These are phyloP conservation scores for Himalopsyche japonica DNA, from an alignment of 2,888 invertebrate species.

Conservation along the genomic window DNA sequence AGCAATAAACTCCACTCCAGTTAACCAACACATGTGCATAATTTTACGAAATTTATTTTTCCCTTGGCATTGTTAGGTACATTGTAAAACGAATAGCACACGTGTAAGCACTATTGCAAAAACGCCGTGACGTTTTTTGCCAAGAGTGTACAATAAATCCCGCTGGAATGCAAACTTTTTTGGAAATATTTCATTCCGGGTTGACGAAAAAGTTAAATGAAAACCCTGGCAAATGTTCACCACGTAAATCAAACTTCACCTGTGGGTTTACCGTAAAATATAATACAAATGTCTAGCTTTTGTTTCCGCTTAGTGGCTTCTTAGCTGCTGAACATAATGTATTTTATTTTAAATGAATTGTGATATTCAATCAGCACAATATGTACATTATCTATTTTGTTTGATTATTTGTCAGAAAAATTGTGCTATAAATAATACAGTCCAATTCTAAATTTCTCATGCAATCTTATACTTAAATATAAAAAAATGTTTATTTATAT, in stretches of 20 bases:
- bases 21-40: not conserved
- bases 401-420: too few relatives aligned
- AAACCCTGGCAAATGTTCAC: constrained; percentile 33
- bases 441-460: too few relatives aligned
- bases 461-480: too few relatives aligned
- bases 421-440: too few relatives aligned
- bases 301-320: not conserved
- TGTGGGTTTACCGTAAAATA: constrained; percentile 6
- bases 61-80: not conserved
- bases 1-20: not conserved
- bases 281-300: not conserved
- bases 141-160: not conserved
- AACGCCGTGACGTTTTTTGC: not conserved
- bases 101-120: not conserved
- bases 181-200: constrained; percentile 22
- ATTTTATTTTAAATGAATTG: too few relatives aligned
- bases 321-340: not conserved
- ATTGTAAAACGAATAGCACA: not conserved
- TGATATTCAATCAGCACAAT: too few relatives aligned
- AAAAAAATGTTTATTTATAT: too few relatives aligned
- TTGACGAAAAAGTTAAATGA: constrained; percentile 38
- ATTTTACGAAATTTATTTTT: not conserved
- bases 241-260: constrained; percentile 30
- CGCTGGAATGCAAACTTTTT: not conserved
- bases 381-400: too few relatives aligned